Base-by-base conservation (phyloP, 2,888 invertebrate species). In the Yponomeuta sedellus region DNA sequence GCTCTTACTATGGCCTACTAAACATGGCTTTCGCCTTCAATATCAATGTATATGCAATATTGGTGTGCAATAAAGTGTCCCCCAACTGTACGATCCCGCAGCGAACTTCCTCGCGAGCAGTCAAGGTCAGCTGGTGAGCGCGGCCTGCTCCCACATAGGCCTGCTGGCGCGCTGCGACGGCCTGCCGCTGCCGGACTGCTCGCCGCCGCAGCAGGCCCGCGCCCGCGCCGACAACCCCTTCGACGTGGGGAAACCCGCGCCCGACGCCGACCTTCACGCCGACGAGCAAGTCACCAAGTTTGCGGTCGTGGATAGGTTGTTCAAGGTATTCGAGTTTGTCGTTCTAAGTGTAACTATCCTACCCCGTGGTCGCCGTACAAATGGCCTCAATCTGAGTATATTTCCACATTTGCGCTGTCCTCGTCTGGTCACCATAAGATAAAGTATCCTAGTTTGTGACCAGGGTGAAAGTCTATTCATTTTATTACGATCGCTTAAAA, bases 141-240 rank as follows among this genome's bases (percentile, higher is more conserved):
- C 94, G 0, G 94, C 96, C 0, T 94, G 95, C 68, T 91, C 93
- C 66, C 94, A 96, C 64, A 85, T 97, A 34, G 94, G 95, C 0
- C 91, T 95, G 69, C 92, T 97, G 59, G 95, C 95, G 3, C 93
- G 95, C 70, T 92, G 92, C 69, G 92, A 92, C 59, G 86, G 94
- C 12, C 84, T 97, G 57, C 97, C 97, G 0, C 86, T 97, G 61
- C 92, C 88, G 61, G 85, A 83, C 73, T 82, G 80, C 12, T 82
- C 87, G 44, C 72, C 79, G 19, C 82, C 79, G 73, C 92, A 90
- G 73, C 86, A 84, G 64, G 76, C 86, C 2, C 81, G 72, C 1
- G 67, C 89, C 1, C 72, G 80, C 58, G 76, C 73, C 16, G 88
- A 89, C 0, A 86, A 82, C 67, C 89, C 89, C 0, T 90, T 91